phyloP scores from a whole-genome alignment of 2,888 invertebrate genomes.

The Patella depressa region DNA sequence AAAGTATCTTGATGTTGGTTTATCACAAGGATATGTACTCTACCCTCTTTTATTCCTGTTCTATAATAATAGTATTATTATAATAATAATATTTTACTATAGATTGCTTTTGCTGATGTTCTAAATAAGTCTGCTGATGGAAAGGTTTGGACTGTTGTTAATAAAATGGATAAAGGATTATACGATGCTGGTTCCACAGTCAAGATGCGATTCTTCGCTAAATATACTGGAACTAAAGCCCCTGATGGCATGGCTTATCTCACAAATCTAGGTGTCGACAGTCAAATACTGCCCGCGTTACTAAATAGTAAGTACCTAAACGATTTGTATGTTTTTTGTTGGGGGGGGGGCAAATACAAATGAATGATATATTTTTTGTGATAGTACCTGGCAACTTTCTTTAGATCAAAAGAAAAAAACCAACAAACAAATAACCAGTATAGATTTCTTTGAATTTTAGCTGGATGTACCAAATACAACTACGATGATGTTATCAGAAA shows the following conservation, averaged over 20 bases:
- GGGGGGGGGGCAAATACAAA: too few species aligned
- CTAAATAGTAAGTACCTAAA: conserved; percentile 27
- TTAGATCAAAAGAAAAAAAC: not conserved
- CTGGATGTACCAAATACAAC: conserved; percentile 43
- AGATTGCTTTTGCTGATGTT: too few species aligned
- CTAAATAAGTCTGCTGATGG: conserved; percentile 17
- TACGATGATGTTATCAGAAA: conserved; percentile 57
- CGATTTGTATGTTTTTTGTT: too few species aligned
- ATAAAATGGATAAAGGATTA: conserved; percentile 25
- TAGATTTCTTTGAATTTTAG: not conserved
- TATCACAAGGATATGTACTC: too few species aligned
- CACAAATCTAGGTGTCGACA: conserved; percentile 31
- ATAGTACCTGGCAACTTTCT: too few species aligned
- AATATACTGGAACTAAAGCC: conserved; percentile 12
- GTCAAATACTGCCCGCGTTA: conserved; percentile 18
- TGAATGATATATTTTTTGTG: too few species aligned
- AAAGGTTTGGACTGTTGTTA: conserved; percentile 30
- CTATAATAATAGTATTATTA: too few species aligned
- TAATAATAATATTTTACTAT: too few species aligned
- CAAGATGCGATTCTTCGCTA: conserved; percentile 29
- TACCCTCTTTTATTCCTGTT: too few species aligned
- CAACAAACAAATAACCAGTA: not conserved
- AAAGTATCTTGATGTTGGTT: too few species aligned
- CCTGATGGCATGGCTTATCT: conserved; percentile 21
- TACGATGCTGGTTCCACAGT: conserved; percentile 22